Evolutionary conservation across 2,113 vertebrate genomes (phyloP), one percentile per base, ranked within the genome.

Genomic region (Xyrauchen texanus): DNA sequence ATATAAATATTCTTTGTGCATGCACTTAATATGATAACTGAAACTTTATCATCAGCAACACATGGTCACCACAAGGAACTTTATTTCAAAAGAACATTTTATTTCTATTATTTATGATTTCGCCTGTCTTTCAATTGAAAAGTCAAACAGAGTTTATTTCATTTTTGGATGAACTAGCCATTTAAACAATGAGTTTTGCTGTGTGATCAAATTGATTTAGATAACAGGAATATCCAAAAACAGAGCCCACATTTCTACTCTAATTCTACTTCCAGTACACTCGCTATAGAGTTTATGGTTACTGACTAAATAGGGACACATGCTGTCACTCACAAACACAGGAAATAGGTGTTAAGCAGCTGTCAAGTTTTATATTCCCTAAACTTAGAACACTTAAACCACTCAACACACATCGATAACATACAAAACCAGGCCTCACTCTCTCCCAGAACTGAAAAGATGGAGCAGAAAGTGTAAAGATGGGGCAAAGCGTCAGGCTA

Each of bases 331-430:
- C 80, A 82, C 76, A 72, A 82, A 85, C 72, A 83, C 82, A 82
- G 83, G 75, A 85, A 67, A 81, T 87, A 34, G 21, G 21, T 34
- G 21, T 34, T 34, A 89, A 86, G 87, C 90, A 90, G 90, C 91
- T 92, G 89, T 91, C 86, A 87, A 77, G 75, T 81, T 89, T 89
- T 89, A 34, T 34, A 34, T 68, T 1, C 83, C 70, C 58, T 83
- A 84, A 85, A 90, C 85, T 73, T 85, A 82, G 57, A 83, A 87
- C 79, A 82, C 84, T 75, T 83, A 55, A 75, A 76, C 81, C 83
- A 78, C 88, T 87, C 85, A 86, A 81, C 86, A 88, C 85, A 88
- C 70, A 68, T 81, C 53, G 77, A 80, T 67, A 82, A 53, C 76
- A 74, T 85, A 84, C 81, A 68, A 82, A 51, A 81, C 80, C 46